Evolutionary conservation across 2,113 vertebrate genomes (phyloP).

Genomic region (Sebastes fasciatus): DNA sequence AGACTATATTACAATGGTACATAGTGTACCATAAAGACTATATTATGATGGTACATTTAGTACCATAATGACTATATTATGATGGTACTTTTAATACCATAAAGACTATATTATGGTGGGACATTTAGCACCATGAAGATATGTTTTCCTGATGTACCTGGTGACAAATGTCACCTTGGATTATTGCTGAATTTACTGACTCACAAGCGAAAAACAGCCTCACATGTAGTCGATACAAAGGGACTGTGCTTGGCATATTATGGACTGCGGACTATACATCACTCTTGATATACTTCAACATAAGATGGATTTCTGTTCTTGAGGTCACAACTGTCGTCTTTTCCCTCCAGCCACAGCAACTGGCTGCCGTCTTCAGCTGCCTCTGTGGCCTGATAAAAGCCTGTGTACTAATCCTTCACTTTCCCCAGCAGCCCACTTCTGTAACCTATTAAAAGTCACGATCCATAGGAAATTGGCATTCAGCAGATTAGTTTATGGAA

Average conservation of each 20-base stretch:
- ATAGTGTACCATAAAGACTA: not conserved
- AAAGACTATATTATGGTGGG: not conserved
- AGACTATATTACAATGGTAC: no score
- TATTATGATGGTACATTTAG: conserved; percentile 7
- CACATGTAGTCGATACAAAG: conserved; percentile 22
- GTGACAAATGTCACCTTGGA: conserved; percentile 42
- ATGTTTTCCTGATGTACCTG: not conserved
- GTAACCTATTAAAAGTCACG: conserved; percentile 63
- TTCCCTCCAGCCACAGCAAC: conserved; percentile 40
- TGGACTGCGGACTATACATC: conserved; percentile 40
- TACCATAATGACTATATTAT: not conserved
- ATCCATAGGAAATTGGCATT: conserved; percentile 61
- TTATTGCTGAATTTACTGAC: conserved; percentile 14
- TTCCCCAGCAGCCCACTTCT: conserved; percentile 50
- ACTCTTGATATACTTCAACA: conserved; percentile 32
- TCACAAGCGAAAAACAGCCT: conserved; percentile 10
- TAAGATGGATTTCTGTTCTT: conserved; percentile 53
- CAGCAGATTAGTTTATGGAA: conserved; percentile 53
- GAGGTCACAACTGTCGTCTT: conserved; percentile 39
- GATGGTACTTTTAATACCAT: no score
- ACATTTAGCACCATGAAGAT: conserved; percentile 1
- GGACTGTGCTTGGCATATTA: not conserved
- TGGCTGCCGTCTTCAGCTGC: conserved; percentile 48
- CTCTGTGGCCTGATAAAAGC: conserved; percentile 56
- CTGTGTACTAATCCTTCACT: conserved; percentile 55